Base-by-base conservation (phyloP, 2,113 vertebrate genomes). In the Rhineura floridana region DNA sequence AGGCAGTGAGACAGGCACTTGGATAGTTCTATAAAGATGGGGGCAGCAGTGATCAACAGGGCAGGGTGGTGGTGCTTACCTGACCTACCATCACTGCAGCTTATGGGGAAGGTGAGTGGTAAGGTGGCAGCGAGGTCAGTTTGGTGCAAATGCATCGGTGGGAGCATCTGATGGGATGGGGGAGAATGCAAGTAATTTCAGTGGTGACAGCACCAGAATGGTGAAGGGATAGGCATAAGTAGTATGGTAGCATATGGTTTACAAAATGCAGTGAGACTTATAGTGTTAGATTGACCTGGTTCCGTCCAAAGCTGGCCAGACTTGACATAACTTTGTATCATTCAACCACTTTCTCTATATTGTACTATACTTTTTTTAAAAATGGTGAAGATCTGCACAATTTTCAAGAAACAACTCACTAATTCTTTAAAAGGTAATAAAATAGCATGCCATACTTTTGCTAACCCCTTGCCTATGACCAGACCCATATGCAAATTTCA, bases 401-500 rank as follows among this genome's bases (percentile, higher is more conserved):
- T 93, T 93, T 87, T 92, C 92, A 82, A 85, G 4, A 6, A 95
- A 93, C 0, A 50, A 52, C 87, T 93, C 93, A 92, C 94, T 95
- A 96, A 92, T 95, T 81, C 94, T 95, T 96, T 59, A 21, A 93
- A 93, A 95, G 95, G 95, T 95, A 97, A 95, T 95, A 95, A 96
- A 97, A 94, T 90, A 91, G 94, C 93, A 93, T 94, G 94, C 93
- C 96, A 94, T 91, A 95, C 96, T 96, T 96, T 96, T 96, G 95
- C 96, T 97, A 97, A 97, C 96, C 96, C 93, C 95, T 96, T 94
- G 95, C 96, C 96, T 97, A 96, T 95, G 96, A 96, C 95, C 96
- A 97, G 95, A 95, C 95, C 95, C 96, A 96, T 97, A 97, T 97
- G 97, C 97, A 97, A 97, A 97, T 97, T 97, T 96, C 97, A 97